A percentile compares a stretch with the other conserved stretches of the same genome.
Evolutionary conservation across 2,113 vertebrate genomes (phyloP).

Genomic region (Nibea albiflora): DNA sequence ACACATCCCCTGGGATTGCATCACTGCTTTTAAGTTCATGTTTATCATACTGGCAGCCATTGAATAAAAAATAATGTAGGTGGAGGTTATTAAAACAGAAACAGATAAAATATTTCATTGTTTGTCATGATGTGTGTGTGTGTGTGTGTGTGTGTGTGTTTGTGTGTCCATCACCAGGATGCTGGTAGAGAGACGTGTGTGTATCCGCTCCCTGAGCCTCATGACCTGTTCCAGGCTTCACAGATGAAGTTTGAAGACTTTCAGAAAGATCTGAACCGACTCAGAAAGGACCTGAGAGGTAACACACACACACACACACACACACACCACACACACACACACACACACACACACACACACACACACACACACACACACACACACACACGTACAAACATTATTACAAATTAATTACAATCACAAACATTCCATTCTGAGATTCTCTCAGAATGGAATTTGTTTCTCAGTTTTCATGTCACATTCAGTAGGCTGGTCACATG

Average conservation of each 20-base stretch:
- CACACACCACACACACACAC: conserved; percentile 17
- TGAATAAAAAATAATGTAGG: background rate
- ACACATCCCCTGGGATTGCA: background rate
- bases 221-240: conserved; percentile 96
- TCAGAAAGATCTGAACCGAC: conserved; percentile 92
- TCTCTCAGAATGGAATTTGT: too few species aligned
- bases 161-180: conserved; percentile 81
- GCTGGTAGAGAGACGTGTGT: conserved; percentile 92
- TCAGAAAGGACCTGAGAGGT: conserved; percentile 95
- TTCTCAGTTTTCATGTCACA: too few species aligned
- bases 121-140: background rate
- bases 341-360: conserved; percentile 8
- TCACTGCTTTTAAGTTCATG: too few species aligned
- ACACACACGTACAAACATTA: conserved; percentile 6
- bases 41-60: background rate
- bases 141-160: background rate
- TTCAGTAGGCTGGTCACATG: too few species aligned
- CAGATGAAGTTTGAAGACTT: conserved; percentile 99
- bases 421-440: too few species aligned
- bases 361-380: background rate
- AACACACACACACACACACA: conserved; percentile 45
- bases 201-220: conserved; percentile 95
- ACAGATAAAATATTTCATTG: background rate
- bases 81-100: background rate
- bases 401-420: too few species aligned